Evolutionary conservation across 2,113 vertebrate genomes (phyloP).

Genomic region (Brachionichthys hirsutus): DNA sequence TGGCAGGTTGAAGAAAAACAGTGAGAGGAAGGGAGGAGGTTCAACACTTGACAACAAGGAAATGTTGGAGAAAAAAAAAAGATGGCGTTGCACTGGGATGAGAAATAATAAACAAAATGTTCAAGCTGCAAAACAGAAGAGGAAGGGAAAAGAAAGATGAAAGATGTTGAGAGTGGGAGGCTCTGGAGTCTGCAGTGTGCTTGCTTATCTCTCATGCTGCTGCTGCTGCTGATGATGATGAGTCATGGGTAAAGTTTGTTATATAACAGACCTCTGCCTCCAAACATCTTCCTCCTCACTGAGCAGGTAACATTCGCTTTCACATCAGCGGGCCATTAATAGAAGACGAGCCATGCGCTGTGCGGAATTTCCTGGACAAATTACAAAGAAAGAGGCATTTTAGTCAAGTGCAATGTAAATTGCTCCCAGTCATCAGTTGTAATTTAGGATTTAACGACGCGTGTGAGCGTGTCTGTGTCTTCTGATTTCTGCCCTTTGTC

Average conservation of each 20-base stretch:
- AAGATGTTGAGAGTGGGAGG: slow-evolving; percentile 63
- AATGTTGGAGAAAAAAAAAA: slow-evolving; percentile 5
- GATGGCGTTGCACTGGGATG: slow-evolving; percentile 3
- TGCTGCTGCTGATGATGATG: slow-evolving; percentile 71
- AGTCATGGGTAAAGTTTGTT: slow-evolving; percentile 73
- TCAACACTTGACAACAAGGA: not conserved
- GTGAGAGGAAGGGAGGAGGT: slow-evolving; percentile 19
- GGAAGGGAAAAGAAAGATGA: slow-evolving; percentile 35
- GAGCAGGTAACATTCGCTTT: slow-evolving; percentile 67
- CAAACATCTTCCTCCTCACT: slow-evolving; percentile 71
- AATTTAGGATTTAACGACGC: too few species aligned
- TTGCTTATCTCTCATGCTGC: slow-evolving; percentile 70
- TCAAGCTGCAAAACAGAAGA: slow-evolving; percentile 33
- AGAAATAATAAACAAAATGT: slow-evolving; percentile 23
- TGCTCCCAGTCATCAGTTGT: too few species aligned
- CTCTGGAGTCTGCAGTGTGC: slow-evolving; percentile 60
- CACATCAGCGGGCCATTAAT: slow-evolving; percentile 57
- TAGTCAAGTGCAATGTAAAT: too few species aligned
- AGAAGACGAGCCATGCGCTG: slow-evolving; percentile 35
- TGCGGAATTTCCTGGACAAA: too few species aligned
- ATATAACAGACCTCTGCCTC: slow-evolving; percentile 64
- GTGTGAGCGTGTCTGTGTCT: too few species aligned
- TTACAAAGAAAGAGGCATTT: too few species aligned
- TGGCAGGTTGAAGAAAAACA: slow-evolving; percentile 11
- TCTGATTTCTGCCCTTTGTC: too few species aligned